Percentiles rank a stretch among this genome's conserved stretches.
These are phyloP conservation scores for Platyscapa corneri DNA, from an alignment of 1,140 invertebrate species.

Conservation along the genomic window DNA sequence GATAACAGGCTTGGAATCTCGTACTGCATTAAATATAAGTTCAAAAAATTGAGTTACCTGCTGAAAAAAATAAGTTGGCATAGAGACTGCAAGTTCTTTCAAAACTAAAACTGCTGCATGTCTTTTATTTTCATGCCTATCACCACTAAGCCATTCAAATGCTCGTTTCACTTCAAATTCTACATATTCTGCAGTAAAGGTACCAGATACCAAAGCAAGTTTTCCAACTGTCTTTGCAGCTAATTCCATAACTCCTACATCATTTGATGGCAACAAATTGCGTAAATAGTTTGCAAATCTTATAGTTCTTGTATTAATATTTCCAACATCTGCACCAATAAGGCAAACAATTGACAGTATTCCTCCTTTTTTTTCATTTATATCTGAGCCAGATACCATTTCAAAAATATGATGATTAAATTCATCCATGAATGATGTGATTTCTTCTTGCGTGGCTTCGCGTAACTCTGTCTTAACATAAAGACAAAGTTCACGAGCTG, in stretches of 20 bases:
- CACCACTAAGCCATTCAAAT: constrained; percentile 93
- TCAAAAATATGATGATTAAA: constrained; percentile 97
- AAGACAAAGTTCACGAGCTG: constrained; percentile 89
- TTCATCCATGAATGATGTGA: constrained; percentile 92
- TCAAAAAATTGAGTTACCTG: constrained; percentile 98
- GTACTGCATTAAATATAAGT: constrained; percentile 92
- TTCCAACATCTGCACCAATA: constrained; percentile 93
- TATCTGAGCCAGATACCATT: constrained; percentile 94
- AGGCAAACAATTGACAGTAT: constrained; percentile 95
- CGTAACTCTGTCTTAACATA: constrained; percentile 94
- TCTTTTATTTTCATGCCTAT: constrained; percentile 90
- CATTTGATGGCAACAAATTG: constrained; percentile 91
- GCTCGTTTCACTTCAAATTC: constrained; percentile 97
- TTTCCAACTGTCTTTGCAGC: constrained; percentile 96
- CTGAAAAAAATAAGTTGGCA: constrained; percentile 99
- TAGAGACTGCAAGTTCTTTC: constrained; percentile 94
- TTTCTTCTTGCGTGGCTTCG: constrained; percentile 93
- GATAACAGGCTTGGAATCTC: constrained; percentile 94
- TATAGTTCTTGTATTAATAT: constrained; percentile 90
- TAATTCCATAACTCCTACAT: constrained; percentile 95
- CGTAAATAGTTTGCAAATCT: constrained; percentile 95
- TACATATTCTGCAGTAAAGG: constrained; percentile 95
- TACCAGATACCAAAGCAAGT: constrained; percentile 91
- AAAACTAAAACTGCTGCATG: constrained; percentile 94
- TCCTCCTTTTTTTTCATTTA: constrained; percentile 96